Conservation (phyloP, 2,797 vertebrate species). For the Gallinago solitaria region DNA sequence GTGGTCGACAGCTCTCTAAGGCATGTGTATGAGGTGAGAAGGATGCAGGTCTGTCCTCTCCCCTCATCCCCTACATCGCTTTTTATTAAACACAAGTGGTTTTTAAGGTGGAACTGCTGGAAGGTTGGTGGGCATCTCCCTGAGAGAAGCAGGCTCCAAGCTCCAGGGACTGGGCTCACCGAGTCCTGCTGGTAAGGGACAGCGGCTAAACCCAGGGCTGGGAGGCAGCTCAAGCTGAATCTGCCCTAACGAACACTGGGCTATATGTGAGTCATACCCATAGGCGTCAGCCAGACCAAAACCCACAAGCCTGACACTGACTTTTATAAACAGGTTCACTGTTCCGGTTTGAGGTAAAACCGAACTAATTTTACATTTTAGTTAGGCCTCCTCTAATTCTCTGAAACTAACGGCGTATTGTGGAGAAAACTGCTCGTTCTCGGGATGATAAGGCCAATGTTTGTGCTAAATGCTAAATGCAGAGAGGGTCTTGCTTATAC, state of each 20-base stretch:
- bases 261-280: background rate
- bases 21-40: rapidly evolving
- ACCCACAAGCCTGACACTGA: background rate
- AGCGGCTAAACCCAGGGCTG: rapidly evolving
- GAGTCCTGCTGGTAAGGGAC: background rate
- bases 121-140: background rate
- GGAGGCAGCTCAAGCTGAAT: background rate
- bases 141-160: background rate
- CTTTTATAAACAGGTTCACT: slow-evolving; percentile 1
- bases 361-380: too few relatives aligned
- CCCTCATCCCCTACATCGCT: background rate
- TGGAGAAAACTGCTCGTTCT: too few relatives aligned
- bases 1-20: background rate
- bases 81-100: background rate
- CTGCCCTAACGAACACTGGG: background rate
- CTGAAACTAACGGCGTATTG: too few relatives aligned
- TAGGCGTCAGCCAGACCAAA: background rate
- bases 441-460: too few relatives aligned
- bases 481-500: too few relatives aligned
- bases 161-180: rapidly evolving
- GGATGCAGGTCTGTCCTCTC: background rate
- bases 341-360: too few relatives aligned
- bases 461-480: too few relatives aligned
- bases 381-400: too few relatives aligned
- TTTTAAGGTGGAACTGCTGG: background rate